These are phyloP conservation scores for Perithous albicinctus DNA, from an alignment of 2,888 invertebrate genomes.

Conservation along the genomic window DNA sequence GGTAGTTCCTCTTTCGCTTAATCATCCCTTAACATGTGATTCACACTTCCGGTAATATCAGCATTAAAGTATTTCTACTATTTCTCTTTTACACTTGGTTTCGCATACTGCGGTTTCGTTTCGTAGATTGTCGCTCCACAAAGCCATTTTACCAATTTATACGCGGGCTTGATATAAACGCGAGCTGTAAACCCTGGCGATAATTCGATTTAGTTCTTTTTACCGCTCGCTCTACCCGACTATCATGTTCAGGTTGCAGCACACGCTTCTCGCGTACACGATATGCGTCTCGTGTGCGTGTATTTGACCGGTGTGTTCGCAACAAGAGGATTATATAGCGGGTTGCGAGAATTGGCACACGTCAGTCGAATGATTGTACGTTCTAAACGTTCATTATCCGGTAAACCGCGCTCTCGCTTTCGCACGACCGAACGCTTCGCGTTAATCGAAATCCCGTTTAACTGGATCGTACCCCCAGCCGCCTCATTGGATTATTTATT, in stretches of 20 bases:
- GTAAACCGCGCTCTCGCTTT: slow-evolving; percentile 53
- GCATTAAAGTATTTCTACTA: background rate
- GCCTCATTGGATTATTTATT: slow-evolving; percentile 54
- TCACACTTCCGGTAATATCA: background rate
- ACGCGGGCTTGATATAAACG: background rate
- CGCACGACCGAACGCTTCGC: slow-evolving; percentile 42
- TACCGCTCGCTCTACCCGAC: background rate
- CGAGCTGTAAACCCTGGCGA: background rate
- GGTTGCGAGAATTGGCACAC: slow-evolving; percentile 53
- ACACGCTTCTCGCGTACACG: background rate
- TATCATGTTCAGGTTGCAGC: slow-evolving; percentile 8
- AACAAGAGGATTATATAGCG: slow-evolving; percentile 34
- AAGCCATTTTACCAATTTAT: slow-evolving; percentile 20
- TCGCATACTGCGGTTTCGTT: background rate
- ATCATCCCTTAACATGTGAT: background rate
- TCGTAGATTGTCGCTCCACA: background rate
- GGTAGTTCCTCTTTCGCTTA: background rate
- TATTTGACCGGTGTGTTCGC: slow-evolving; percentile 26
- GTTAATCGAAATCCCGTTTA: slow-evolving; percentile 63
- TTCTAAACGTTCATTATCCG: slow-evolving; percentile 63
- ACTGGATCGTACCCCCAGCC: slow-evolving; percentile 27
- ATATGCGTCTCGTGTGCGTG: slow-evolving; percentile 7
- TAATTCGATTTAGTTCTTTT: slow-evolving; percentile 33
- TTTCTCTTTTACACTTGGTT: background rate
- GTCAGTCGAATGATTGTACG: slow-evolving; percentile 63